These are phyloP conservation scores for Lanistes nyassanus DNA, from an alignment of 1,140 invertebrate species.

Conservation along the genomic window DNA sequence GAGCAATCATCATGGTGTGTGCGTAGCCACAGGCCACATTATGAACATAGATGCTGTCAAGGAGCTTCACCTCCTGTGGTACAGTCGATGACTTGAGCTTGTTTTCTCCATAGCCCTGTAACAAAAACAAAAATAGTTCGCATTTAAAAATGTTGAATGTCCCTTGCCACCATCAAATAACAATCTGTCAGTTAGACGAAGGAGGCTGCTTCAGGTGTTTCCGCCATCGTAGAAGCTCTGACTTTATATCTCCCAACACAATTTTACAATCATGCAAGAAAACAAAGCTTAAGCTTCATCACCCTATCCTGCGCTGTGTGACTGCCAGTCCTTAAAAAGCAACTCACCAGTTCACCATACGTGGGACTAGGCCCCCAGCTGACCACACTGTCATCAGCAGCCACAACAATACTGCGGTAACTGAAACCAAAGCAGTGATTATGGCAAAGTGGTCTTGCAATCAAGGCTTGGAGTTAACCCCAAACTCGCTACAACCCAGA, in stretches of 20 bases:
- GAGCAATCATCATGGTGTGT: constrained; percentile 81
- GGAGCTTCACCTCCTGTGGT: constrained; percentile 87
- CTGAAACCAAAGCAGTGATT: constrained; percentile 59
- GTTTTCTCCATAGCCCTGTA: constrained; percentile 86
- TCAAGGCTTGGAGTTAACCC: too few relatives aligned
- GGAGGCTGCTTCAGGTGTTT: too few relatives aligned
- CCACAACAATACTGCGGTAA: constrained; percentile 79
- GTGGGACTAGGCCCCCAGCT: constrained; percentile 92
- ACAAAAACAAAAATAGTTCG: constrained; percentile 20
- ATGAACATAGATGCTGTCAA: constrained; percentile 84
- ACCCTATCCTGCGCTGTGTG: too few relatives aligned
- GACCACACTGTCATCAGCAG: constrained; percentile 89
- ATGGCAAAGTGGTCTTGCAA: background rate
- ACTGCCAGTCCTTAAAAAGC: too few relatives aligned
- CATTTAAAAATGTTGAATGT: too few relatives aligned
- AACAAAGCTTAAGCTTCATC: too few relatives aligned
- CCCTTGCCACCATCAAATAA: too few relatives aligned
- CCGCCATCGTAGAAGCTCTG: too few relatives aligned
- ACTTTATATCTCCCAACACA: too few relatives aligned
- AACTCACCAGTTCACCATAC: constrained; percentile 87
- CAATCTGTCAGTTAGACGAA: too few relatives aligned
- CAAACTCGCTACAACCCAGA: too few relatives aligned
- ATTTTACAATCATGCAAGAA: too few relatives aligned
- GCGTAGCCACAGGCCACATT: constrained; percentile 85
- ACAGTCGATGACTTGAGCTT: constrained; percentile 83